Evolutionary conservation across 2,113 vertebrate genomes (phyloP), one percentile per base, ranked within the genome.

Genomic region (Bambusicola thoracicus): DNA sequence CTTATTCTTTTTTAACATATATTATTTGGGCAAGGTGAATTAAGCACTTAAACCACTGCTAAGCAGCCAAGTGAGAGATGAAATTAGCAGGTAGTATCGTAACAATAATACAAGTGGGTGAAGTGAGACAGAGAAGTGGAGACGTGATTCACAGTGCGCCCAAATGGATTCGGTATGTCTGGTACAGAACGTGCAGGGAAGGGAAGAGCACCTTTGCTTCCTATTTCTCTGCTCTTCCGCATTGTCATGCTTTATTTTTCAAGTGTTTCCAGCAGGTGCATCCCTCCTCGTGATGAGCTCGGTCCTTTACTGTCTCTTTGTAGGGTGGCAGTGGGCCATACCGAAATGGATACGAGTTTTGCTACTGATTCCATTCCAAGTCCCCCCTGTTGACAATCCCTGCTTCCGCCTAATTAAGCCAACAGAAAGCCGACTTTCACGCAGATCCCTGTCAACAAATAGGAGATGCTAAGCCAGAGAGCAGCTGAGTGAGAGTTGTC

Each of bases 371-470:
- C 40, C 24, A 19, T 77, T 81, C 69, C 59, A 81, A 43, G 74
- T 40, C 20, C 61, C 46, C 53, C 36, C 41, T 3, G 4, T 58
- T 83, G 85, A 86, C 81, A 79, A 62, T 83, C 63, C 18, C 41
- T 34, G 2, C 67, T 83, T 84, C 86, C 5, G 0, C 79, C 70
- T 78, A 65, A 81, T 81, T 43, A 81, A 90, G 43, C 65, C 82
- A 78, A 49, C 51, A 85, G 87, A 72, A 92, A 73, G 81, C 21
- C 74, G 76, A 70, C 84, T 91, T 89, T 66, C 81, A 79, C 16
- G 75, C 48, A 77, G 82, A 81, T 81, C 32, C 43, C 65, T 65
- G 74, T 77, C 94, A 81, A 62, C 81, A 91, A 83, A 89, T 5
- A 53, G 44, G 86, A 81, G 74, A 77, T 65, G 74, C 69, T 74